phyloP scores from a whole-genome alignment of 1,140 invertebrate genomes.

The Littorina saxatilis region DNA sequence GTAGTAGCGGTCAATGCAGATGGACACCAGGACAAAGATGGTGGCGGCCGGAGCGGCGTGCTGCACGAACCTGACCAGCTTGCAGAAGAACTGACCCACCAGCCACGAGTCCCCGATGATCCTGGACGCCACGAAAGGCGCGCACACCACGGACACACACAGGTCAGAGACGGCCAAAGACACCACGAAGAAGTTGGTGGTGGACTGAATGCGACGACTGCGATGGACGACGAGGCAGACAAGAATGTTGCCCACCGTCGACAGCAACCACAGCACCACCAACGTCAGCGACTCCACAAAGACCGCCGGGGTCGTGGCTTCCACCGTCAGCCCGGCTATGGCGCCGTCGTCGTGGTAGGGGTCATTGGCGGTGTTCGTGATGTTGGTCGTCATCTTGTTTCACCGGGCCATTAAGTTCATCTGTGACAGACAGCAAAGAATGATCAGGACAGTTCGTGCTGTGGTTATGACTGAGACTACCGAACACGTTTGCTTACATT shows the following conservation, averaged over 20 bases:
- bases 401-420: too few species aligned
- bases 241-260: constrained; percentile 61
- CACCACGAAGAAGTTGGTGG: constrained; percentile 71
- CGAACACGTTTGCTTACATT: too few species aligned
- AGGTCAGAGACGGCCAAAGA: constrained; percentile 60
- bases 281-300: constrained; percentile 52
- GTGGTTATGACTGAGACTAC: too few species aligned
- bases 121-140: constrained; percentile 56
- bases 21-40: constrained; percentile 57
- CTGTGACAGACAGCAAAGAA: too few species aligned
- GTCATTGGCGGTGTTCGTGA: neutral
- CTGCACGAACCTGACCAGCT: constrained; percentile 61
- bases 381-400: constrained; percentile 10
- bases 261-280: constrained; percentile 51
- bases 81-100: constrained; percentile 61
- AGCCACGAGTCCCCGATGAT: constrained; percentile 55
- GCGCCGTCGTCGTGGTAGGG: neutral
- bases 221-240: constrained; percentile 67
- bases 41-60: constrained; percentile 45
- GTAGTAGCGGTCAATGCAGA: constrained; percentile 68
- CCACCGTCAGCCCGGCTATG: neutral
- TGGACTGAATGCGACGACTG: constrained; percentile 67
- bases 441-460: too few species aligned
- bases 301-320: neutral
- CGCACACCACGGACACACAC: constrained; percentile 38